phyloP scores from a whole-genome alignment of 2,888 invertebrate species.

The Onthophagus sagittarius region DNA sequence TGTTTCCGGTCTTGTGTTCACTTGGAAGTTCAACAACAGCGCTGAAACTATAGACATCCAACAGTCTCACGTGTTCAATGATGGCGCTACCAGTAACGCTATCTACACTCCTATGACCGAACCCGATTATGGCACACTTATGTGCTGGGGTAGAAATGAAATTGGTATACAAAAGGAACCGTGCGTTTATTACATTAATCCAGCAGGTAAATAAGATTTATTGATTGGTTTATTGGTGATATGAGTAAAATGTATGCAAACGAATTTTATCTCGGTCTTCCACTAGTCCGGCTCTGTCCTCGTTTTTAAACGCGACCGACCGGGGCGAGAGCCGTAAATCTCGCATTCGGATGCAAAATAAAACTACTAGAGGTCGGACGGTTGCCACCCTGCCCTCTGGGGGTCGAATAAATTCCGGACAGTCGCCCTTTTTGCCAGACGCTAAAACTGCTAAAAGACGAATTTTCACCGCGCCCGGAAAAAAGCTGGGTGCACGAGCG shows the following conservation, averaged over 20 bases:
- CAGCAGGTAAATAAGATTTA: conserved; percentile 57
- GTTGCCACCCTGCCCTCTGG: background rate
- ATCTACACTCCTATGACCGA: conserved; percentile 71
- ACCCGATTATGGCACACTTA: conserved; percentile 68
- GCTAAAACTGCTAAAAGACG: conserved; percentile 10
- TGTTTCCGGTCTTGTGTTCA: conserved; percentile 58
- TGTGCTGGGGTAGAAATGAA: conserved; percentile 72
- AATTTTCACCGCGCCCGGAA: background rate
- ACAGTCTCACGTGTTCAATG: conserved; percentile 58
- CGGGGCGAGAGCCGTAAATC: conserved; percentile 7
- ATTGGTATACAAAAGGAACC: conserved; percentile 69
- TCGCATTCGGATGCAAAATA: conserved; percentile 13
- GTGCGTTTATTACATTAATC: conserved; percentile 69
- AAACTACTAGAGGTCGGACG: background rate
- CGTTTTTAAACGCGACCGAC: conserved; percentile 1
- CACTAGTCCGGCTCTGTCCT: conserved; percentile 1
- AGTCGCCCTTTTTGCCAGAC: conserved; percentile 3
- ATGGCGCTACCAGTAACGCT: conserved; percentile 61
- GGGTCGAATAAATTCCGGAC: background rate
- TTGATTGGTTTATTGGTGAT: background rate
- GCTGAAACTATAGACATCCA: conserved; percentile 67
- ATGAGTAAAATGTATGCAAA: background rate
- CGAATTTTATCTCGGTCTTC: conserved; percentile 6
- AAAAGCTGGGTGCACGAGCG: background rate
- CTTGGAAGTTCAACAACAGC: conserved; percentile 75